phyloP scores from a whole-genome alignment of 1,140 invertebrate genomes.

The Cheumatopsyche charites region DNA sequence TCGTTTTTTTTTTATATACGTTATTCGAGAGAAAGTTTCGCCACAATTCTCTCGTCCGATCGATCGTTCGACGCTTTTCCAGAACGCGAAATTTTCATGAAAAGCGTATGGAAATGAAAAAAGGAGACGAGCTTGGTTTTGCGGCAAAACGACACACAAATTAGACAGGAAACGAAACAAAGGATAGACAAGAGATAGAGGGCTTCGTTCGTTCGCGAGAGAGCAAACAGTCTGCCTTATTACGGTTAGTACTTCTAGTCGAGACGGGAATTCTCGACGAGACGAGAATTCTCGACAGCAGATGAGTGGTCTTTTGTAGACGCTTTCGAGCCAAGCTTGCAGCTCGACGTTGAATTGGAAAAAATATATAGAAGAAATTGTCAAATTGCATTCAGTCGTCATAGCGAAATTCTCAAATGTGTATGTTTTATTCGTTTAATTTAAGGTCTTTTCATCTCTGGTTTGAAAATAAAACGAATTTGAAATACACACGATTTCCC shows the following conservation, averaged over 20 bases:
- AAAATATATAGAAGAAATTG: too few species aligned
- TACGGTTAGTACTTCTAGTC: background rate
- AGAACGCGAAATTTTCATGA: background rate
- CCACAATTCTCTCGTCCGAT: background rate
- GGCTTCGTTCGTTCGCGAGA: background rate
- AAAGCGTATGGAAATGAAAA: background rate
- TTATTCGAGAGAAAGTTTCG: background rate
- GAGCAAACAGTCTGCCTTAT: constrained; percentile 31
- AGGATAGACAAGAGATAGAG: background rate
- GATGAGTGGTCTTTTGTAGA: background rate
- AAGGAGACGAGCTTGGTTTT: too few species aligned
- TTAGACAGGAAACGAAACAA: constrained; percentile 19
- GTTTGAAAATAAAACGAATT: too few species aligned
- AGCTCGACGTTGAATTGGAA: too few species aligned
- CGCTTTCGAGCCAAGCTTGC: too few species aligned
- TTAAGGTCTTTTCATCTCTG: too few species aligned
- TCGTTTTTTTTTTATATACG: background rate
- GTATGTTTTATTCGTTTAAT: too few species aligned
- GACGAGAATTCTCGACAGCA: background rate
- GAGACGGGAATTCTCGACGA: constrained; percentile 10
- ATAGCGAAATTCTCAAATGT: too few species aligned
- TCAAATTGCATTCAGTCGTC: too few species aligned
- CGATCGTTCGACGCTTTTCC: background rate
- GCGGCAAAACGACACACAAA: background rate
- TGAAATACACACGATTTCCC: too few species aligned